phyloP scores from a whole-genome alignment of 2,113 vertebrate genomes.

The Aegithalos caudatus region DNA sequence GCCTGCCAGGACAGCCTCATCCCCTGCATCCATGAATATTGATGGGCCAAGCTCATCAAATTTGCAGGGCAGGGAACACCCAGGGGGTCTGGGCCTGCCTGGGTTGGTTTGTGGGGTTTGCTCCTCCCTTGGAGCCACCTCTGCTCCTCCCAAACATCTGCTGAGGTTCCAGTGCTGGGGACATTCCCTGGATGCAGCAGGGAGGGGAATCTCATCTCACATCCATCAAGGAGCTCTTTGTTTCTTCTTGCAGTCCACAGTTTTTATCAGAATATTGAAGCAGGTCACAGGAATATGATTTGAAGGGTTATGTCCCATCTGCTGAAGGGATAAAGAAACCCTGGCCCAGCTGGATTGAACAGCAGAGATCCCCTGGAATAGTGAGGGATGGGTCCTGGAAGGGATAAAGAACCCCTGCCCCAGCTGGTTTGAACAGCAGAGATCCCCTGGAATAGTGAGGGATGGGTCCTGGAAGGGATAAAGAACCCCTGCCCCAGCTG shows the following conservation, averaged over 20 bases:
- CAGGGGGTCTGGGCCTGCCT: not conserved
- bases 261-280: fast-evolving
- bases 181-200: not conserved
- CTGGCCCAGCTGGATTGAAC: too few relatives aligned
- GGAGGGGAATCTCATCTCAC: not conserved
- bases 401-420: too few relatives aligned
- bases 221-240: not conserved
- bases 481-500: too few relatives aligned
- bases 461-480: too few relatives aligned
- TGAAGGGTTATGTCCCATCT: not conserved
- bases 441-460: too few relatives aligned
- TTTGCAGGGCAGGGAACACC: not conserved
- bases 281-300: fast-evolving
- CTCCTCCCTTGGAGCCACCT: not conserved
- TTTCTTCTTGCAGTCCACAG: not conserved
- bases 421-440: too few relatives aligned
- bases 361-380: too few relatives aligned
- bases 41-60: fast-evolving
- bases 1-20: not conserved
- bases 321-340: not conserved
- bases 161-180: fast-evolving
- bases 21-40: not conserved
- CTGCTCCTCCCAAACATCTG: not conserved
- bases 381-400: too few relatives aligned
- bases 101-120: not conserved